Base-by-base conservation (phyloP, 1,140 invertebrate genomes). In the Mamestra configurata region DNA sequence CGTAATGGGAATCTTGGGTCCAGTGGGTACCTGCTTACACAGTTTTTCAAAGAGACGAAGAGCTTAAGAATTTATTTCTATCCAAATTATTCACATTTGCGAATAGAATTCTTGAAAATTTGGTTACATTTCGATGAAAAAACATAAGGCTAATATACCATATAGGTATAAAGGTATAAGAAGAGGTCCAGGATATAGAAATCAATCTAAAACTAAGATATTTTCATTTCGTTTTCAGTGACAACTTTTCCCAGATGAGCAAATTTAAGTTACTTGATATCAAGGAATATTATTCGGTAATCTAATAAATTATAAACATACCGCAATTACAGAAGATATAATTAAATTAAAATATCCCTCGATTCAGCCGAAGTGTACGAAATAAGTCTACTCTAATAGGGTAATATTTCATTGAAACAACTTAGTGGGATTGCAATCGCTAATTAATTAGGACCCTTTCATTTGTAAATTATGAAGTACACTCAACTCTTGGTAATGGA, bases 391-490 rank as follows among this genome's bases (percentile, higher is more conserved):
- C 6, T 35, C 24, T 71, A 71, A 31, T 49, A 31, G 24, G 22
- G 37, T 31, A 51, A 53, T 71, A 71, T 71, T 71, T 71, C 46
- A 53, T 71, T 71, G 27, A 35, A 49, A 71, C 68, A 24, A 43
- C 68, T 51, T 71, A 64, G 59, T 31, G 22, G 20, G 15, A 71
- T 71, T 71, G 68, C 46, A 53, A 71, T 71, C 46, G 46, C 46
- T 71, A 71, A 71, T 71, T 71, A 71, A 71, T 71, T 53, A 71
- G 59, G 11, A 18, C 46, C 43, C 24, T 71, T 71, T 53, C 68
- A 53, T 71, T 71, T 71, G 49, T 71, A n/a, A 71, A 71, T 43
- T 71, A 71, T 51, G 43, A 49, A 49, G 20, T 51, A 51, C 22
- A 4, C 27, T 71, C 46, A 46, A 53, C 15, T 20, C 10, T 43